Conservation (phyloP, 1,140 invertebrate species). For the Procambarus clarkii region DNA sequence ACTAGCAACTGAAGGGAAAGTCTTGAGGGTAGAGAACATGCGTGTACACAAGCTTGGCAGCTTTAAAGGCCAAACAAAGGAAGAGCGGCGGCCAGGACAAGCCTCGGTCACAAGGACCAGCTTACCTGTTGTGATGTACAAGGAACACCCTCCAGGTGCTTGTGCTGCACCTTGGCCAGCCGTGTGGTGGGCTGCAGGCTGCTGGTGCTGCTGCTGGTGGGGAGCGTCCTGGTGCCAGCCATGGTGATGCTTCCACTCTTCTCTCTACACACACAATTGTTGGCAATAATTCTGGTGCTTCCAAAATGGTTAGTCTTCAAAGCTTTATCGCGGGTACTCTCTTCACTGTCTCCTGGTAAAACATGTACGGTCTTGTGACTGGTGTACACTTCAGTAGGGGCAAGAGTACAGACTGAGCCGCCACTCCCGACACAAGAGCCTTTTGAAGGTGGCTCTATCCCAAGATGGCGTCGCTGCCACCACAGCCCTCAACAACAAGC, state of each 20-base stretch:
- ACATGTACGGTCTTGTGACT: constrained; percentile 22
- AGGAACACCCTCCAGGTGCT: constrained; percentile 12
- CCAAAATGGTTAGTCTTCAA: constrained; percentile 20
- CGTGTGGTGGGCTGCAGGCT: not conserved
- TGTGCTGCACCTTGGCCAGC: constrained; percentile 32
- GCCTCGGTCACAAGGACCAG: too few relatives aligned
- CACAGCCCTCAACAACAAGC: not conserved
- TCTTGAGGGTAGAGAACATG: too few relatives aligned
- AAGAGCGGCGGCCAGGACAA: too few relatives aligned
- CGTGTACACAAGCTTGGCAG: too few relatives aligned
- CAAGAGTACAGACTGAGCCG: constrained; percentile 37
- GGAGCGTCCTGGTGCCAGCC: constrained; percentile 43
- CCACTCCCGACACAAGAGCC: not conserved
- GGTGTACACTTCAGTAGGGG: constrained; percentile 53
- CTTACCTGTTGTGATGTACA: constrained; percentile 40
- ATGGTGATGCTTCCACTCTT: constrained; percentile 39
- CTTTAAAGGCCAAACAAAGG: too few relatives aligned
- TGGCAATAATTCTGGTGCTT: constrained; percentile 25
- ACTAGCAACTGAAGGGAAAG: too few relatives aligned
- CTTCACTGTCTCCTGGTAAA: constrained; percentile 26
- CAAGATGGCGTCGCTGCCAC: constrained; percentile 53
- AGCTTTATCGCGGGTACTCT: not conserved
- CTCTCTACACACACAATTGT: not conserved
- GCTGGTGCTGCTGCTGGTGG: not conserved
- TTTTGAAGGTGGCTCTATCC: not conserved